Base-by-base conservation (phyloP, 2,113 vertebrate species). In the Rhabdornis inornatus region DNA sequence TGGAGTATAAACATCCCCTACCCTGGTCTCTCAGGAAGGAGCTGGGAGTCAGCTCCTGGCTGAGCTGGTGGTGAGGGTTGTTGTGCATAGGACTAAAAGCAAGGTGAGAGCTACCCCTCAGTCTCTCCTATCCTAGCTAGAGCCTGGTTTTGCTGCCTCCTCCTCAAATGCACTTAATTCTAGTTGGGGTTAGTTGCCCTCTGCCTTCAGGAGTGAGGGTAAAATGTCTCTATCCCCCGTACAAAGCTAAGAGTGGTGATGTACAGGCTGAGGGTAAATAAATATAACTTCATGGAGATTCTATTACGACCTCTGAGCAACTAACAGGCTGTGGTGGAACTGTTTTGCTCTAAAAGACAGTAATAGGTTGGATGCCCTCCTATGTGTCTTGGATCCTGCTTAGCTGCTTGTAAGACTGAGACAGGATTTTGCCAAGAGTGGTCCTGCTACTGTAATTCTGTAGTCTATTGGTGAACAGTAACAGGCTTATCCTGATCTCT, bases 1-100 rank as follows among this genome's bases (percentile, higher is more conserved):
- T 13, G 24, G 40, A 14, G 2, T 0, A 2, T 0, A 10, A 11
- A 13, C 0, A 40, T 33, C 3, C 3, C 12, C 5, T 33, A 18
- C 13, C 11, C 15, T 45, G 3, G 30, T 37, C 1, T 6, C 25
- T 83, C 2, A 20, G 10, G 31, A 21, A 69, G 30, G 20, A 35
- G 28, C 20, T 55, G 14, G 5, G 31, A n/a, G 23, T 39, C 12
- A 45, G 23, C 15, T 50, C 5, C 18, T 82, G 35, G 28, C 35
- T 39, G 14, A 69, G 45, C 39, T 78, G 15, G 4, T 39, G 4
- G 12, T 33, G 27, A 37, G 18, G 2, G 3, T 19, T 52, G 53
- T 23, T 1, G 1, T 0, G 0, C 9, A 15, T 47, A 16, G 18
- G 15, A 17, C 8, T 49, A 17, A 37, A 35, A 14, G 3, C 7